phyloP scores from a whole-genome alignment of 2,888 invertebrate genomes.

The Tipula confusa region DNA sequence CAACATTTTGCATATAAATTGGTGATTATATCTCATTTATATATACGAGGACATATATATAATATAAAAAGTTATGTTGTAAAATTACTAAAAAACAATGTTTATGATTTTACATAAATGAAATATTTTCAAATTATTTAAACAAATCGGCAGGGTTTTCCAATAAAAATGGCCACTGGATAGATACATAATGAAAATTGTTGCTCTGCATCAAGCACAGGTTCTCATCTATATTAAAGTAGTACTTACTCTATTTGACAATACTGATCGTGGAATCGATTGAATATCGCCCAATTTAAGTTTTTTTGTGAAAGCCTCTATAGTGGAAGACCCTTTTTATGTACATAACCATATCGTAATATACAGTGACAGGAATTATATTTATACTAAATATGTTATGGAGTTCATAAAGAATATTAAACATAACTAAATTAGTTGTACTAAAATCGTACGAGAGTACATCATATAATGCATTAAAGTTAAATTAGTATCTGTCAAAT shows the following conservation, averaged over 20 bases:
- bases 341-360: too few relatives aligned
- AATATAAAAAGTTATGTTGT: background rate
- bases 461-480: background rate
- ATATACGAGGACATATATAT: background rate
- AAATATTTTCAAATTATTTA: background rate
- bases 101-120: background rate
- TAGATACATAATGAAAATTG: too few relatives aligned
- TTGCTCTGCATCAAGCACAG: too few relatives aligned
- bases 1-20: background rate
- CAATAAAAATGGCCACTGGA: too few relatives aligned
- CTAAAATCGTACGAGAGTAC: background rate
- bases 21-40: background rate
- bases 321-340: too few relatives aligned
- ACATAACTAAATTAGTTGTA: background rate
- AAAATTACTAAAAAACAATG: background rate
- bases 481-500: background rate
- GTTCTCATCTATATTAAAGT: too few relatives aligned
- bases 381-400: background rate
- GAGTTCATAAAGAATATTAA: background rate
- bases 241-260: too few relatives aligned
- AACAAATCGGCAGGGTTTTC: too few relatives aligned
- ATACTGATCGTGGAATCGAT: too few relatives aligned
- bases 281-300: too few relatives aligned
- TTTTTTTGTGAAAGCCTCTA: too few relatives aligned
- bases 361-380: background rate